phyloP scores from a whole-genome alignment of 1,140 invertebrate genomes.

The Aphelinus certus region DNA sequence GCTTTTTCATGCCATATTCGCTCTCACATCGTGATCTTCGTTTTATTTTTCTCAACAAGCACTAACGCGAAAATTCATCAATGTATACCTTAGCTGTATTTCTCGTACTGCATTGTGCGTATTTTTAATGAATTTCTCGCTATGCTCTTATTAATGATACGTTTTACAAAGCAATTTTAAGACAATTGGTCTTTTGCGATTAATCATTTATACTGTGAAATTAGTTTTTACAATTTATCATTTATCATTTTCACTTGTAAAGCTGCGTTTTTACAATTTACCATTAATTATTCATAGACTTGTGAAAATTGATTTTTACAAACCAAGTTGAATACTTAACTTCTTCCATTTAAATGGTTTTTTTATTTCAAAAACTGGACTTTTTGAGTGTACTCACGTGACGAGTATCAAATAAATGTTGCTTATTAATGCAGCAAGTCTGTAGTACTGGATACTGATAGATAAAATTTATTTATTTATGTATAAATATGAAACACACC shows the following conservation, averaged over 20 bases:
- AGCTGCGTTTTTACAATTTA: constrained; percentile 27
- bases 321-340: not conserved
- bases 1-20: constrained; percentile 37
- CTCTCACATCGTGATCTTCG: constrained; percentile 2
- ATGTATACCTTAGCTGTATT: constrained; percentile 7
- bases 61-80: constrained; percentile 12
- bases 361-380: constrained; percentile 9
- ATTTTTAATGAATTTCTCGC: not conserved
- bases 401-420: constrained; percentile 22
- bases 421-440: constrained; percentile 39
- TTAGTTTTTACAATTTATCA: not conserved
- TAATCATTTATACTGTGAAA: too few species aligned
- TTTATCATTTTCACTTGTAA: constrained; percentile 8
- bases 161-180: not conserved
- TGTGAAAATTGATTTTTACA: not conserved
- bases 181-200: not conserved
- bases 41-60: constrained; percentile 13
- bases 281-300: constrained; percentile 11
- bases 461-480: constrained; percentile 55
- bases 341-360: not conserved
- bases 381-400: not conserved
- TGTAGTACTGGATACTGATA: constrained; percentile 38
- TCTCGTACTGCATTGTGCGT: not conserved
- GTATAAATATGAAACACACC: constrained; percentile 47
- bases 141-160: not conserved